These are phyloP conservation scores for Ferrisia virgata DNA, from an alignment of 2,888 invertebrate genomes.

Conservation along the genomic window DNA sequence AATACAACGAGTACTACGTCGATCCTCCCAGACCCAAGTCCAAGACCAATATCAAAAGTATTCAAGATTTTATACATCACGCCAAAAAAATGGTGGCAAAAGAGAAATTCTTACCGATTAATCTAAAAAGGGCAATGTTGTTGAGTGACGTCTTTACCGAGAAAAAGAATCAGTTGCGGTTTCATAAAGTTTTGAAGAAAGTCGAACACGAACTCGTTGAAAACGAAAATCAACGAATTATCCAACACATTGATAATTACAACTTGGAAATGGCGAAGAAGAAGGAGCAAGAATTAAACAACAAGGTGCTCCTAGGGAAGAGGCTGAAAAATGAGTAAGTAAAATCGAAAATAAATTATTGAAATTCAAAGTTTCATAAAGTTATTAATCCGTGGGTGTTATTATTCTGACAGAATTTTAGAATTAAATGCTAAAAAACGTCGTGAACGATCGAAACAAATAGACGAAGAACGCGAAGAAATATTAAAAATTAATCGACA, in stretches of 20 bases:
- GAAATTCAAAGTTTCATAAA: neutral
- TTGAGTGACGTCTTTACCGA: conserved; percentile 2
- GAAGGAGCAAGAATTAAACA: neutral
- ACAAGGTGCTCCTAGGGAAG: neutral
- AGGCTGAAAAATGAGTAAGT: conserved; percentile 3
- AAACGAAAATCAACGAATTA: neutral
- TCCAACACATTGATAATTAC: neutral
- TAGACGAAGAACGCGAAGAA: neutral
- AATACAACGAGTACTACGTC: neutral
- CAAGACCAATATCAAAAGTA: neutral
- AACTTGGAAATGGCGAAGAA: neutral
- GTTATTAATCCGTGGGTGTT: neutral
- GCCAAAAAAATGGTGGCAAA: neutral
- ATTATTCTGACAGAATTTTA: neutral
- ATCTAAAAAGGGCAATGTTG: neutral
- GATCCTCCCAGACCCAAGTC: neutral
- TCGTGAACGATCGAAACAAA: neutral
- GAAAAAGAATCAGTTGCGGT: neutral
- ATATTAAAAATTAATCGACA: neutral
- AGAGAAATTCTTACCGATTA: neutral
- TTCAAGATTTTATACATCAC: neutral
- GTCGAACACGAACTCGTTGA: neutral
- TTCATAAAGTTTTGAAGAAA: neutral
- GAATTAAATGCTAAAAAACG: neutral
- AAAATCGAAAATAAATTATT: neutral